Base-by-base conservation (phyloP, 1,140 invertebrate species). In the Papilio glaucus region DNA sequence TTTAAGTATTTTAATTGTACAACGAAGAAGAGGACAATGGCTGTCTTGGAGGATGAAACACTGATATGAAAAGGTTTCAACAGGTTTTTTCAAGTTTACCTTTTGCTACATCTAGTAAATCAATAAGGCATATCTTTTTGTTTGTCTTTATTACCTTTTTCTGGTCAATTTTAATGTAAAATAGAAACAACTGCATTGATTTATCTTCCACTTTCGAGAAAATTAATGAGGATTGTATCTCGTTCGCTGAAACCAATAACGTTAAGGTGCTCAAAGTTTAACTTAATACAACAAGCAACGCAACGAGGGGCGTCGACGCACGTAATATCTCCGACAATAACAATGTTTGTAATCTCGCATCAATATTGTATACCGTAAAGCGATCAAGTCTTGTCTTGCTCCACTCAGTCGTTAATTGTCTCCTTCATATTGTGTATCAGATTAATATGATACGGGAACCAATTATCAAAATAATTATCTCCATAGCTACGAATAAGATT, bases 391-490 rank as follows among this genome's bases (percentile, higher is more conserved):
- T 57, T 10, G 45, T 12, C 45, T 18, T 1, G 45, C 29, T 33
- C 29, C 9, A 49, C 45, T 49, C 45, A 18, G 8, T 33, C 29
- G 29, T 57, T 57, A 57, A 57, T 57, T 57, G 49, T 57, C 21
- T 57, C 21, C 18, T 13, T 26, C 18, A 57, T 57, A 57, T 57
- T 57, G 49, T 57, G 12, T 57, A 26, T 13, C 18, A 21, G 49
- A 57, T 57, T 57, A 57, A 13, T 57, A 26, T 26, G n/a, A 45
- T 41, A 41, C 15, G 21, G 21, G 21, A 57, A 57, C 24, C 21
- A 57, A 57, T 53, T 53, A 53, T 24, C 18, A 21, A 53, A 53
- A 24, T 53, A 53, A 53, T 57, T 57, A 57, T 57, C 9, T 57
- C 49, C 12, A 10, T 24, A 41, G 12, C 29, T 33, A 33, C 6